These are phyloP conservation scores for Oreochromis spilurus DNA, from an alignment of 2,113 vertebrate genomes.

Conservation along the genomic window DNA sequence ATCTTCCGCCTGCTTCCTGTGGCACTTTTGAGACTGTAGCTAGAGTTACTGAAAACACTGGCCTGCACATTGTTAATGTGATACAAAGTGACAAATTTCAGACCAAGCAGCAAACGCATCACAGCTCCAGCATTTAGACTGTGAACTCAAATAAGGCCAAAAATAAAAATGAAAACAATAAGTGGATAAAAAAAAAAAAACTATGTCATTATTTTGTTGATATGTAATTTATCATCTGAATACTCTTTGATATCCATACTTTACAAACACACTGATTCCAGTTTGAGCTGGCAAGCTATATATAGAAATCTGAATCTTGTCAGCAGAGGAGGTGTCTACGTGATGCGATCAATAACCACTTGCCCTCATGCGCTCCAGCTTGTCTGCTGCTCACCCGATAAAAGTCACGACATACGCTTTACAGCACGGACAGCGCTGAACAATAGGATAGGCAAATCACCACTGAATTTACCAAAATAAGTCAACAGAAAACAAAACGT, in stretches of 20 bases:
- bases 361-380: not conserved
- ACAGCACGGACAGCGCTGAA: not conserved
- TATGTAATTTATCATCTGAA: slow-evolving; percentile 7
- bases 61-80: slow-evolving; percentile 35
- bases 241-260: slow-evolving; percentile 11
- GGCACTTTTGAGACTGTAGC: slow-evolving; percentile 23
- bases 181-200: not conserved
- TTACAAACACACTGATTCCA: not conserved
- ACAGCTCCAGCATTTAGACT: not conserved
- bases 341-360: slow-evolving; percentile 19
- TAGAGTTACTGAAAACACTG: slow-evolving; percentile 31
- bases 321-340: not conserved
- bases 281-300: not conserved
- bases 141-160: not conserved
- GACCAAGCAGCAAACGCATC: not conserved
- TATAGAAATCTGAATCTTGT: not conserved
- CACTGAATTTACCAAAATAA: slow-evolving; percentile 2
- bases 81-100: slow-evolving; percentile 47
- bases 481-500: slow-evolving; percentile 9
- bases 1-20: slow-evolving; percentile 11
- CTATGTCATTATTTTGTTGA: not conserved
- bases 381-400: not conserved
- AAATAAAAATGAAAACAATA: not conserved
- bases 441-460: not conserved
- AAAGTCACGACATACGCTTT: slow-evolving; percentile 1